Evolutionary conservation across 1,140 invertebrate species (phyloP), one percentile per base, ranked within the genome.

Genomic region (Leptinotarsa lineolata): DNA sequence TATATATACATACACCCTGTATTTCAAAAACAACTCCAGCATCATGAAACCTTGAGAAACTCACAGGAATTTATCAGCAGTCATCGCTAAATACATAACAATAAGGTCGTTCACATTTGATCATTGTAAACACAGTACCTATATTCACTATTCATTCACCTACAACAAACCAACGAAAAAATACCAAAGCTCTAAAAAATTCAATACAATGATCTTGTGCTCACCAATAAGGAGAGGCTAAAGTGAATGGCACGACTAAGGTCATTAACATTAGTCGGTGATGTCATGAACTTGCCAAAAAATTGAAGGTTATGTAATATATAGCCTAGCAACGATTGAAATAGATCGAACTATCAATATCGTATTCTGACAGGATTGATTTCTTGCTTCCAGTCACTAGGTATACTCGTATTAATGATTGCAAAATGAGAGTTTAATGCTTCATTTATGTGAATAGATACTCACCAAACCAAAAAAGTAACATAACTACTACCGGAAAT

Each of bases 241-340:
- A 8, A 54, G 48, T 54, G 48, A 54, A 54, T 18, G 48, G 48
- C 48, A n/a, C 15, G n/a, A 18, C 48, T 4, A 54, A 54, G 48
- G 48, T 54, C 48, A 54, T 54, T 54, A 54, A 54, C 48, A 54
- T 54, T 54, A 18, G n/a, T 16, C n/a, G 61, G 24, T 63, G 61
- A 63, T 63, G 24, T 63, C 61, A 63, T 63, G 24, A 30, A 63
- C 61, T 63, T 63, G 61, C 61, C 24, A 63, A 63, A 63, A 39
- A 63, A 63, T 63, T 63, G 21, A 63, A 63, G 61, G 61, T 63
- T 63, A 63, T 30, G 48, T 54, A 54, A 54, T 54, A 54, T 54
- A 54, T 5, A 15, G 48, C 48, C 48, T 54, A 54, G 48, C 48
- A 54, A 54, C 48, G 4, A 54, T 54, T 15, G 48, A 54, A 54